These are phyloP conservation scores for Chymomyza caudatula DNA, from an alignment of 2,888 invertebrate species.

Conservation along the genomic window DNA sequence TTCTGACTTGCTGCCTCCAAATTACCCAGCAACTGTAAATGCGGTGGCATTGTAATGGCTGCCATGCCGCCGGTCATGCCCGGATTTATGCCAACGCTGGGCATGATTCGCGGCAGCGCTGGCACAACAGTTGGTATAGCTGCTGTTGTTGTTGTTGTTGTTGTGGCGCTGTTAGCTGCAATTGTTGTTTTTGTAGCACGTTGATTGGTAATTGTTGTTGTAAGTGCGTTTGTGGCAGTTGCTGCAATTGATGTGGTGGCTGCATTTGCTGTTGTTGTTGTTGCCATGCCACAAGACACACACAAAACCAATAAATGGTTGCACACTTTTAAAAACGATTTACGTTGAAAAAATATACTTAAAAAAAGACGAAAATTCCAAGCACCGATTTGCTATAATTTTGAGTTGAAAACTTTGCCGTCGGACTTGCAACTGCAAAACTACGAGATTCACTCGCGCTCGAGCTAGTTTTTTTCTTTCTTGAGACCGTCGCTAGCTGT, in stretches of 20 bases:
- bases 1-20: slow-evolving; percentile 25
- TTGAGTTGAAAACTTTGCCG: slow-evolving; percentile 20
- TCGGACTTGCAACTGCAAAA: slow-evolving; percentile 32
- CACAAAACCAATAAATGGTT: not conserved
- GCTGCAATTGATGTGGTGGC: slow-evolving; percentile 1
- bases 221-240: slow-evolving; percentile 20
- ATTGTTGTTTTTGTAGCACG: slow-evolving; percentile 29
- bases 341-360: too few relatives aligned
- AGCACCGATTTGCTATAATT: not conserved
- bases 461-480: slow-evolving; percentile 20
- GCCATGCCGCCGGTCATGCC: slow-evolving; percentile 52
- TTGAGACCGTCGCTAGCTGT: slow-evolving; percentile 32
- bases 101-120: slow-evolving; percentile 80
- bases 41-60: slow-evolving; percentile 51
- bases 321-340: not conserved
- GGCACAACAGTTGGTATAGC: slow-evolving; percentile 27
- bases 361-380: too few relatives aligned
- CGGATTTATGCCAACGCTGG: slow-evolving; percentile 75
- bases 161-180: slow-evolving; percentile 43
- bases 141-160: slow-evolving; percentile 60
- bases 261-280: slow-evolving; percentile 45
- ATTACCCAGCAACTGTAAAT: slow-evolving; percentile 48
- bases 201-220: slow-evolving; percentile 29
- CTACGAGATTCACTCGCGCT: not conserved
- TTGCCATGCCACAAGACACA: slow-evolving; percentile 52